Percentiles rank a stretch among this genome's conserved stretches.
phyloP scores from a whole-genome alignment of 2,113 vertebrate genomes.

The Orcinus orca region DNA sequence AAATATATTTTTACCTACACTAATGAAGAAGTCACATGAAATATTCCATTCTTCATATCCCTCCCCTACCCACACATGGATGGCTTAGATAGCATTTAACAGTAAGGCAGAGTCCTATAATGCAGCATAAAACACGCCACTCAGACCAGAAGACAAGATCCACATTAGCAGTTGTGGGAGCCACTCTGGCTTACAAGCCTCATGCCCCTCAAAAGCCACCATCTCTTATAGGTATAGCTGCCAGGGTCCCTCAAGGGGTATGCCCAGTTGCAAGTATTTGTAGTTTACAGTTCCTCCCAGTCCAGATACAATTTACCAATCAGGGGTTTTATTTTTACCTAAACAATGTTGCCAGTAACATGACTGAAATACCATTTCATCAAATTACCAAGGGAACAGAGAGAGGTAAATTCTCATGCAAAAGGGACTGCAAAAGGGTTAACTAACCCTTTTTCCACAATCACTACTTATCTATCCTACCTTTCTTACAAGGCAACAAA shows the following conservation, averaged over 20 bases:
- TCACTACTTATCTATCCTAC: neutral
- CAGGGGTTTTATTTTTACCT: neutral
- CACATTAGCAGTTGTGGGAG: neutral
- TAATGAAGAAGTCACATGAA: slow-evolving; percentile 2
- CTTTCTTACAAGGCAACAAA: slow-evolving; percentile 9
- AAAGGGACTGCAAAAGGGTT: neutral
- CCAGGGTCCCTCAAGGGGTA: neutral
- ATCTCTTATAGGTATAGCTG: neutral
- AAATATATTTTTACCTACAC: neutral
- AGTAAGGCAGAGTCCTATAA: neutral
- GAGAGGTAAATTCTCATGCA: slow-evolving; percentile 8
- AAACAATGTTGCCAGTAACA: neutral
- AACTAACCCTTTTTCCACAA: neutral
- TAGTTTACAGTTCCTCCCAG: slow-evolving; percentile 1
- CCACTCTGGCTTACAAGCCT: neutral
- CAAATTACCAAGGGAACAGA: slow-evolving; percentile 30
- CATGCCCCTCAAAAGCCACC: neutral
- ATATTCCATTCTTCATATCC: neutral
- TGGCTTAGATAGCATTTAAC: neutral
- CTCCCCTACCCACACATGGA: neutral
- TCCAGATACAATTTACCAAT: neutral
- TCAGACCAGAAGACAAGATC: neutral
- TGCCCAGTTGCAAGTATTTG: neutral
- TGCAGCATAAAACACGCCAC: neutral
- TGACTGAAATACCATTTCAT: slow-evolving; percentile 37